Evolutionary conservation across 2,113 vertebrate species (phyloP).

Genomic region (Psittacara wagleri): DNA sequence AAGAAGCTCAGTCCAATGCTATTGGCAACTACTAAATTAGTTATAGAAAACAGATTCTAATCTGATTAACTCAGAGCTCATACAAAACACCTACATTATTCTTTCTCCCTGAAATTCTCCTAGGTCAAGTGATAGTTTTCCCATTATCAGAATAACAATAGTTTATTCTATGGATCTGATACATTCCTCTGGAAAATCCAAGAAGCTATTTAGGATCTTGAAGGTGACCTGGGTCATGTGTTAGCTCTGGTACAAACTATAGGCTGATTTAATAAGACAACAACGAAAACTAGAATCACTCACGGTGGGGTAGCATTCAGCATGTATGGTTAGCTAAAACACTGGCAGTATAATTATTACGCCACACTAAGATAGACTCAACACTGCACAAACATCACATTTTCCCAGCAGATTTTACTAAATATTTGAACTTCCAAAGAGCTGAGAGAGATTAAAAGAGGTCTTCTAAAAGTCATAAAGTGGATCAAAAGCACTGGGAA

Average conservation of each 20-base stretch:
- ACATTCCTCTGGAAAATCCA: neutral
- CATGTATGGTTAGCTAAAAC: neutral
- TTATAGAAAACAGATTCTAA: neutral
- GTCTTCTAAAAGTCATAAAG: neutral
- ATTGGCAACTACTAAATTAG: neutral
- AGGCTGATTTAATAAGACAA: conserved; percentile 24
- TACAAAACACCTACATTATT: neutral
- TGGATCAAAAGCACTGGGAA: neutral
- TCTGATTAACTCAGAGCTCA: neutral
- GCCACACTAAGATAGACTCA: neutral
- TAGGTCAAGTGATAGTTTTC: neutral
- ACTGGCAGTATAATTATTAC: conserved; percentile 4
- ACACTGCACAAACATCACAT: neutral
- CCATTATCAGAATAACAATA: neutral
- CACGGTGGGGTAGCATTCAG: neutral
- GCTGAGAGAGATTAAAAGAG: neutral
- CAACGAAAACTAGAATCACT: conserved; percentile 40
- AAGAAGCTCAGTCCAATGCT: neutral
- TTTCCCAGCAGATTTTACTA: conserved; percentile 10
- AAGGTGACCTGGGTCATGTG: neutral
- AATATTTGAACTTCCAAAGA: neutral
- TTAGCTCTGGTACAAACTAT: neutral
- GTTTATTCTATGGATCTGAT: neutral
- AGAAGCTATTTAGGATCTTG: neutral
- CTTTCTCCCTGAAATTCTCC: neutral